These are phyloP conservation scores for Condylura cristata DNA, from an alignment of 2,113 vertebrate genomes.

Conservation along the genomic window DNA sequence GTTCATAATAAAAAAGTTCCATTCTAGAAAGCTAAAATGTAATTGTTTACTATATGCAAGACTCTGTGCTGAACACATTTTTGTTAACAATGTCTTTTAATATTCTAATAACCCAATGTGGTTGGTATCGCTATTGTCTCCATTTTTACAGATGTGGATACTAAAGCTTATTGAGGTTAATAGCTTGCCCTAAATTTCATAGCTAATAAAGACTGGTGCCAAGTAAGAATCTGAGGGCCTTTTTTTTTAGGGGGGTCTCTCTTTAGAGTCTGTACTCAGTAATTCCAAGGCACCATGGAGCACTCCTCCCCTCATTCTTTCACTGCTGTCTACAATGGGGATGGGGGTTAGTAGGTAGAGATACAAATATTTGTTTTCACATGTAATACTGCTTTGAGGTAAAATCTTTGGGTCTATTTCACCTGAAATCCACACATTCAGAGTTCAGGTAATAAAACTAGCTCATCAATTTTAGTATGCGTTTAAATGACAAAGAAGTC, in stretches of 20 bases:
- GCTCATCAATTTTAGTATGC: background rate
- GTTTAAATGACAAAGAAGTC: background rate
- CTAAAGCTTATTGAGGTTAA: background rate
- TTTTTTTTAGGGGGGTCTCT: background rate
- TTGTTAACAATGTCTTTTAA: background rate
- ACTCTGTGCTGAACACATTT: background rate
- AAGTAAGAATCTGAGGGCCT: background rate
- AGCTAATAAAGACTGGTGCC: background rate
- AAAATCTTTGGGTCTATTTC: constrained; percentile 7
- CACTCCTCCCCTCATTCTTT: background rate
- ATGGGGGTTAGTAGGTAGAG: background rate
- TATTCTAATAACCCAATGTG: background rate
- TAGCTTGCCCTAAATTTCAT: background rate
- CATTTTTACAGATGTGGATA: background rate
- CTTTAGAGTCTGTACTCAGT: background rate
- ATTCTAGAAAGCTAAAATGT: background rate
- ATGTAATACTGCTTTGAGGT: background rate
- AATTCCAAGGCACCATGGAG: background rate
- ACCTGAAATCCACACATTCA: background rate
- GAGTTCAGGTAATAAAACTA: background rate
- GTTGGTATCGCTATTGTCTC: background rate
- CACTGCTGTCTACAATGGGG: too few relatives aligned
- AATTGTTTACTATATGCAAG: background rate
- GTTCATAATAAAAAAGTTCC: background rate
- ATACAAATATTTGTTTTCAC: background rate